A percentile compares a stretch with the other conserved stretches of the same genome.
These are phyloP conservation scores for Dasypogon diadema DNA, from an alignment of 2,888 invertebrate species.

Conservation along the genomic window DNA sequence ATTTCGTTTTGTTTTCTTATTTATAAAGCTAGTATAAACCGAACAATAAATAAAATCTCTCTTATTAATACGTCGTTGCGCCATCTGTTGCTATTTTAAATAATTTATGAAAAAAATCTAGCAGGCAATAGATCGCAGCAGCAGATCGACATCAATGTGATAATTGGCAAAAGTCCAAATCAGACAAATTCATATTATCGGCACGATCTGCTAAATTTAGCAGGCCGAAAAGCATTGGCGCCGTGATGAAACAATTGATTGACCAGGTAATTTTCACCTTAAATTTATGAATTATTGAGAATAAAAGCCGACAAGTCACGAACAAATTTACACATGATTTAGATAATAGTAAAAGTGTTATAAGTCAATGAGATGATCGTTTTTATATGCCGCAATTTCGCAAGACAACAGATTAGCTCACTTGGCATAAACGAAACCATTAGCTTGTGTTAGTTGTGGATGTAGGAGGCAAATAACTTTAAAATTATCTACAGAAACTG, in stretches of 20 bases:
- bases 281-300: too few relatives aligned
- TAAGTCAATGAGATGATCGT: too few relatives aligned
- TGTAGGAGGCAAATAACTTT: conserved; percentile 43
- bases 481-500: conserved; percentile 42
- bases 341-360: too few relatives aligned
- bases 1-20: too few relatives aligned
- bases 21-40: too few relatives aligned
- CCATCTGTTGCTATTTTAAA: neutral
- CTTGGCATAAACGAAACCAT: too few relatives aligned
- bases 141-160: conserved; percentile 30
- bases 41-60: too few relatives aligned
- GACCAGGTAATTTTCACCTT: neutral
- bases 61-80: neutral
- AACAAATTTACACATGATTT: too few relatives aligned
- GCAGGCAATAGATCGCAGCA: conserved; percentile 2
- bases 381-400: too few relatives aligned
- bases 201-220: conserved; percentile 40
- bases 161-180: conserved; percentile 30
- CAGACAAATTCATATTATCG: conserved; percentile 41
- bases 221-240: conserved; percentile 12
- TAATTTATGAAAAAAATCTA: neutral
- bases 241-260: conserved; percentile 21
- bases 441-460: neutral
- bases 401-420: too few relatives aligned
- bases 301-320: too few relatives aligned